phyloP scores from a whole-genome alignment of 1,140 invertebrate genomes.

The Temnothorax nylanderi region DNA sequence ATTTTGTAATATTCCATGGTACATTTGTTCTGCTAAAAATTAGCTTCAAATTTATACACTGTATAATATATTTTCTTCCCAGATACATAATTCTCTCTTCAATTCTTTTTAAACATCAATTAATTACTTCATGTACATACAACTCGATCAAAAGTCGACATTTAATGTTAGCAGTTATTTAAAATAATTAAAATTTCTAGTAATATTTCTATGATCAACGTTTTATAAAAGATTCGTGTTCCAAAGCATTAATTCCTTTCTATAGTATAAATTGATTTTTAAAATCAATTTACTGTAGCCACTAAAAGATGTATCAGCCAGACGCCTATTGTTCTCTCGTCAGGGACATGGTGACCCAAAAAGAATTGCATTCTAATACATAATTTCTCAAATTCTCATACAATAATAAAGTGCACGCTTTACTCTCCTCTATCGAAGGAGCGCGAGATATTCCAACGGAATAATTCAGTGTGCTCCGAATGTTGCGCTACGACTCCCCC shows the following conservation, averaged over 20 bases:
- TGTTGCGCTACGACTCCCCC: neutral
- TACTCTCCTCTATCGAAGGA: neutral
- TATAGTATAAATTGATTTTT: constrained; percentile 3
- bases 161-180: neutral
- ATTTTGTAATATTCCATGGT: neutral
- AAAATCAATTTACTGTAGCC: neutral
- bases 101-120: neutral
- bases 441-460: neutral
- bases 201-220: neutral
- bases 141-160: neutral
- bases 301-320: constrained; percentile 10
- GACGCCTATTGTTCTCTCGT: neutral
- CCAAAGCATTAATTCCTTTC: neutral
- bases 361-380: constrained; percentile 4
- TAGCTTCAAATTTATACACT: neutral
- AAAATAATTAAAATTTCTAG: neutral
- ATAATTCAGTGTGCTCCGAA: constrained; percentile 37
- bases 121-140: neutral
- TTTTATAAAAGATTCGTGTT: neutral
- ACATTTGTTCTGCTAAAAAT: neutral
- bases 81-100: neutral
- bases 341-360: neutral
- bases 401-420: constrained; percentile 14
- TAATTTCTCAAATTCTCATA: neutral
- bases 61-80: neutral